Base-by-base conservation (phyloP, 1,140 invertebrate genomes). In the Apis mellifera region DNA sequence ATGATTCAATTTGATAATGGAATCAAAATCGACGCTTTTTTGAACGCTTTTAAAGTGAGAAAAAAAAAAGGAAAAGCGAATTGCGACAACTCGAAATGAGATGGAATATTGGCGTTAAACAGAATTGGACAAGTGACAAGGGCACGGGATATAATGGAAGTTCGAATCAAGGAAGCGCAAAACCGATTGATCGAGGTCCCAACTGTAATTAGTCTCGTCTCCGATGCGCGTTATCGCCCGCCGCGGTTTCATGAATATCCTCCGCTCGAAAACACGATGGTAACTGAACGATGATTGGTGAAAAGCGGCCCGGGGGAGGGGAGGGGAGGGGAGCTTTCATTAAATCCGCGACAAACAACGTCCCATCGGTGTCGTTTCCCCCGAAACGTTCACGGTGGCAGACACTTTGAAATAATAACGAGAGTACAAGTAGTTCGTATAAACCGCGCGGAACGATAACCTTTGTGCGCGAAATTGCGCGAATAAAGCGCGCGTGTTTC, bases 381-480 rank as follows among this genome's bases (percentile, higher is more conserved):
- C 7, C 9, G 15, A n/a, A 23, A 48, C n/a, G 70, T 79, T 50
- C 57, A 26, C 60, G 68, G 17, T 54, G 26, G 48, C 26, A 17
- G 69, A 54, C 69, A 62, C 17, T 73, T 54, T 74, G 57, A 74
- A 74, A 80, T 74, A 80, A 73, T 80, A 72, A 59, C 78, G 69
- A 52, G 48, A 59, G 42, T 42, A 42, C 57, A 69, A 71, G 78
- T n/a, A 70, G 66, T 48, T 62, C 48, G 42, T 23, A 48, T 52
- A 52, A 79, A 60, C 66, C 48, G 57, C n/a, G 55, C n/a, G 52
- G n/a, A 74, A 73, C 71, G 26, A 69, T 80, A n/a, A 54, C 52
- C 78, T 80, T 70, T 57, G 78, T 57, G 48, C 48, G 59, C 9
- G 78, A 62, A 80, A 80, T 80, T 74, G 69, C 50, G 21, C 78